Evolutionary conservation across 2,888 invertebrate genomes (phyloP).

Genomic region (Chalcosyrphus nemorum): DNA sequence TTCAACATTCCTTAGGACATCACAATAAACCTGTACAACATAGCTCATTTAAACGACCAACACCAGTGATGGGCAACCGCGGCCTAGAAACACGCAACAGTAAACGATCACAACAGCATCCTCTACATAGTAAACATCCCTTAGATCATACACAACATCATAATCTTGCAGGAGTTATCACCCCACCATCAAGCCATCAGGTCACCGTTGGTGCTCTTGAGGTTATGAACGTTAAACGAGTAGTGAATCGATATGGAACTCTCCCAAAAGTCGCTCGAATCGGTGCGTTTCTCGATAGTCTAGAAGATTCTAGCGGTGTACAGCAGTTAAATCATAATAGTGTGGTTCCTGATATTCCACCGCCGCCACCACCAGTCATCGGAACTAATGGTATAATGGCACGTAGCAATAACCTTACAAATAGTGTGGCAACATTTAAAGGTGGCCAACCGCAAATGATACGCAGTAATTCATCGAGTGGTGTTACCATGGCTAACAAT

Average conservation of each 20-base stretch:
- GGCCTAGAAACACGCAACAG: slow-evolving; percentile 85
- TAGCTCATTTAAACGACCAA: slow-evolving; percentile 84
- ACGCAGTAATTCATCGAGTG: slow-evolving; percentile 93
- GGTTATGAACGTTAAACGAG: slow-evolving; percentile 96
- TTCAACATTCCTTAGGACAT: slow-evolving; percentile 82
- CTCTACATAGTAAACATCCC: slow-evolving; percentile 73
- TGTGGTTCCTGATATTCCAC: slow-evolving; percentile 70
- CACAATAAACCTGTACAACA: slow-evolving; percentile 80
- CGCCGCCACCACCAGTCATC: slow-evolving; percentile 70
- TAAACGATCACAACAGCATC: slow-evolving; percentile 82
- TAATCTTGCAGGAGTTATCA: slow-evolving; percentile 72
- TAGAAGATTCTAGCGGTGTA: slow-evolving; percentile 86
- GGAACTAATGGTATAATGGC: slow-evolving; percentile 63
- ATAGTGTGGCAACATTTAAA: slow-evolving; percentile 74
- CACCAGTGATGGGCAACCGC: slow-evolving; percentile 85
- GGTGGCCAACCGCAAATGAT: slow-evolving; percentile 92
- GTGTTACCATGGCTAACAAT: slow-evolving; percentile 87
- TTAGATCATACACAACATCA: slow-evolving; percentile 62
- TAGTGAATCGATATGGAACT: slow-evolving; percentile 97
- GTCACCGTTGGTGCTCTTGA: slow-evolving; percentile 96
- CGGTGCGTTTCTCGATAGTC: slow-evolving; percentile 96
- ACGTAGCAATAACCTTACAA: slow-evolving; percentile 70
- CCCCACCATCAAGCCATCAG: slow-evolving; percentile 78
- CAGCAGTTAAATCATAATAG: slow-evolving; percentile 63
- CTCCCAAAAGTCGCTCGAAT: slow-evolving; percentile 98